These are phyloP conservation scores for Corythaixoides concolor DNA, from an alignment of 2,113 vertebrate genomes.

Conservation along the genomic window DNA sequence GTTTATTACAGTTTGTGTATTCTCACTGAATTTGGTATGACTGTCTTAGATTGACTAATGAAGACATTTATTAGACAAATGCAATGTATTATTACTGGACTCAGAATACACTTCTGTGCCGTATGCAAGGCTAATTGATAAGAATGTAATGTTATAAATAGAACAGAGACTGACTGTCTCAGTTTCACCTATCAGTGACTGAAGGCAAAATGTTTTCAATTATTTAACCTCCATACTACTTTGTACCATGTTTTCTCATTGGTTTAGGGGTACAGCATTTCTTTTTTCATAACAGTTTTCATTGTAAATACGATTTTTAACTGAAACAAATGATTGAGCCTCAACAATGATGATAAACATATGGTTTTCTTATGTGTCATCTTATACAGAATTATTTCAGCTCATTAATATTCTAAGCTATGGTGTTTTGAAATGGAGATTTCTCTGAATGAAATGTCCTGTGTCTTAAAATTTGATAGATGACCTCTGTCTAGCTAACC, in stretches of 20 bases:
- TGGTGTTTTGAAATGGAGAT: background rate
- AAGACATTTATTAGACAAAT: background rate
- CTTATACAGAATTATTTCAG: conserved; percentile 6
- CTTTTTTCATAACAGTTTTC: background rate
- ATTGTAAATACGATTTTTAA: background rate
- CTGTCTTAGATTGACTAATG: background rate
- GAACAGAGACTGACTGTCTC: background rate
- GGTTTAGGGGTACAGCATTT: background rate
- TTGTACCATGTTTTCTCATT: background rate
- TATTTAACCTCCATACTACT: background rate
- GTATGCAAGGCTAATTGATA: background rate
- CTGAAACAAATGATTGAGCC: background rate
- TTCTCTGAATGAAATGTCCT: background rate
- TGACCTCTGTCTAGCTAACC: background rate
- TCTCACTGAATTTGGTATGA: background rate
- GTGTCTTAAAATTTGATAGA: background rate
- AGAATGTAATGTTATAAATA: background rate
- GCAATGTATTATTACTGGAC: background rate
- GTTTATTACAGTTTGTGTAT: background rate
- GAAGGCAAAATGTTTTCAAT: conserved; percentile 18
- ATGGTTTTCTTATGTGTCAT: background rate
- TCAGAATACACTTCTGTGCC: background rate
- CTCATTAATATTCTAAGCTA: conserved; percentile 9
- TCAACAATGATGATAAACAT: background rate
- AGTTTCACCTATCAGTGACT: background rate